Evolutionary conservation across 2,797 vertebrate species (phyloP).

Genomic region (Hemitrygon akajei): DNA sequence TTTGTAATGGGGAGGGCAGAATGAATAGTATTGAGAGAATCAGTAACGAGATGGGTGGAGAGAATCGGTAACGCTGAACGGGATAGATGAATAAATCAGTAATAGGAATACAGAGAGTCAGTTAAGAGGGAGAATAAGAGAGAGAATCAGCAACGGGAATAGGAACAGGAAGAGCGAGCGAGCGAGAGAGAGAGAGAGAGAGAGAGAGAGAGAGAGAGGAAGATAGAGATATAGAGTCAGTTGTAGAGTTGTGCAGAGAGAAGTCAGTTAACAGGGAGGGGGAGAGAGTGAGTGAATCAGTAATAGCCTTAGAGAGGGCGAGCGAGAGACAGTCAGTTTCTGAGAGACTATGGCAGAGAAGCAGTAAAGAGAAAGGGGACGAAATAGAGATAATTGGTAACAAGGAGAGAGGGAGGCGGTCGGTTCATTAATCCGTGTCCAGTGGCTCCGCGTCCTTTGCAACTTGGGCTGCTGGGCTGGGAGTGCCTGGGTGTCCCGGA

Average conservation of each 20-base stretch:
- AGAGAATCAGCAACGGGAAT: not conserved
- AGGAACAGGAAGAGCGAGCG: not conserved
- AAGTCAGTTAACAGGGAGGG: not conserved
- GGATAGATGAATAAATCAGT: not conserved
- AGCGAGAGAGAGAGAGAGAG: not conserved
- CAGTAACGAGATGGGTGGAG: not conserved
- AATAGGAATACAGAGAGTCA: not conserved
- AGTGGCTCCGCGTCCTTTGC: too few relatives aligned
- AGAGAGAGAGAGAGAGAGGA: too few relatives aligned
- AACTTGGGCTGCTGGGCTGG: too few relatives aligned
- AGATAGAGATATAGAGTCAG: too few relatives aligned
- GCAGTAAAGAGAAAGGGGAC: not conserved
- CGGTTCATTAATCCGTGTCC: too few relatives aligned
- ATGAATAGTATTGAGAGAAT: too few relatives aligned
- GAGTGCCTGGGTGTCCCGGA: not conserved
- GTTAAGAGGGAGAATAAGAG: not conserved
- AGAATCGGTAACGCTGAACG: not conserved
- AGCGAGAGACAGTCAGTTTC: not conserved
- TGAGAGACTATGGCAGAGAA: not conserved
- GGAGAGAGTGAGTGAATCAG: not conserved
- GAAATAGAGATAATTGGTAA: not conserved
- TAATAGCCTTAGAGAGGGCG: not conserved
- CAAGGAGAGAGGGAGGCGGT: not conserved
- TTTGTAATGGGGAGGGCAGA: too few relatives aligned
- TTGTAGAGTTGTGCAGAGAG: not conserved